A percentile compares a stretch with the other conserved stretches of the same genome.
Conservation (phyloP, 2,888 invertebrate genomes). For the Drosophila pullipes region DNA sequence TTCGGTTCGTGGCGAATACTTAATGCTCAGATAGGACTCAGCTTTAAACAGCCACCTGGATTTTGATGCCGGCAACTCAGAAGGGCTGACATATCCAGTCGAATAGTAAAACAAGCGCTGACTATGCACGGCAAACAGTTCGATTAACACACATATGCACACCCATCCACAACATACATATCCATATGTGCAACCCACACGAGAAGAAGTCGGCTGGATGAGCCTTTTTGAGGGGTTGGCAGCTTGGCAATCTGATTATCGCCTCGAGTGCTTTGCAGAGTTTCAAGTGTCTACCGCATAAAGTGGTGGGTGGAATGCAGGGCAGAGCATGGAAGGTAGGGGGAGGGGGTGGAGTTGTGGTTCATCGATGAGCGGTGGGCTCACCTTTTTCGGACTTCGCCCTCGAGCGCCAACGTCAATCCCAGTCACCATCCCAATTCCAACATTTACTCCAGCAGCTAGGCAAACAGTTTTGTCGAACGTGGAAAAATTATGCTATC, state of each 20-base stretch:
- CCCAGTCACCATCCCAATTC: neutral
- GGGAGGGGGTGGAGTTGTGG: neutral
- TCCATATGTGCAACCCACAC: neutral
- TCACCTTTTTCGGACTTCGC: slow-evolving; percentile 21
- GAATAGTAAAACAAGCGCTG: slow-evolving; percentile 65
- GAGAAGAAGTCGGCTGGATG: neutral
- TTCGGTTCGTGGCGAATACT: slow-evolving; percentile 3
- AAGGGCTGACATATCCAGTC: slow-evolving; percentile 34
- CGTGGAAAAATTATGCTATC: slow-evolving; percentile 66
- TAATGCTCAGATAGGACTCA: slow-evolving; percentile 16
- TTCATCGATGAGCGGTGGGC: slow-evolving; percentile 7
- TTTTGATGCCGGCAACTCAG: slow-evolving; percentile 27
- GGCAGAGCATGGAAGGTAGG: neutral
- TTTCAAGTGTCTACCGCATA: slow-evolving; percentile 31
- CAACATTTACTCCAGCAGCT: neutral
- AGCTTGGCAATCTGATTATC: slow-evolving; percentile 70
- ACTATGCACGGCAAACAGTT: slow-evolving; percentile 60
- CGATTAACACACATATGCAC: slow-evolving; percentile 37
- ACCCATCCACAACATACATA: neutral
- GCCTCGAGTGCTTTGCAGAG: slow-evolving; percentile 61
- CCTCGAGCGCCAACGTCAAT: neutral
- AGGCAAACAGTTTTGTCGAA: slow-evolving; percentile 40
- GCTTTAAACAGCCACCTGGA: slow-evolving; percentile 20
- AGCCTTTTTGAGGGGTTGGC: slow-evolving; percentile 1
- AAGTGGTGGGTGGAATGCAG: neutral